Conservation (phyloP, 2,797 vertebrate genomes). For the Argyrosomus regius region DNA sequence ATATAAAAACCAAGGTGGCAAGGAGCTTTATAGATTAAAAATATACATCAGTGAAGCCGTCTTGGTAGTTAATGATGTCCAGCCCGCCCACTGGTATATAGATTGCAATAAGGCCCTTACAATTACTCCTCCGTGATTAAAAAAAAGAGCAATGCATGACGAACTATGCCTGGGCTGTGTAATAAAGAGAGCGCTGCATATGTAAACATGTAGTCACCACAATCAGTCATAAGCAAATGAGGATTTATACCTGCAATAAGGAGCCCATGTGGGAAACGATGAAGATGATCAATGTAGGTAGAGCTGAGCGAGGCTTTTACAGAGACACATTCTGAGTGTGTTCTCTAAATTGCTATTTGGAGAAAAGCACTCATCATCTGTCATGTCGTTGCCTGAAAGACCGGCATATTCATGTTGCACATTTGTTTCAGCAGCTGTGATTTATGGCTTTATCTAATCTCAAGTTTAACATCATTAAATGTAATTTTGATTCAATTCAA, state of each 20-base stretch:
- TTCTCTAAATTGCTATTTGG: slow-evolving; percentile 53
- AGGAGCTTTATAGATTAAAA: slow-evolving; percentile 81
- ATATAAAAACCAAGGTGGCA: slow-evolving; percentile 67
- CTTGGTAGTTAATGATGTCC: slow-evolving; percentile 74
- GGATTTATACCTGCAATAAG: slow-evolving; percentile 83
- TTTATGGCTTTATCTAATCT: slow-evolving; percentile 44
- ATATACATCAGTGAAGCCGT: slow-evolving; percentile 76
- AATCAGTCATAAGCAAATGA: slow-evolving; percentile 79
- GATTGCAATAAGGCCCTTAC: slow-evolving; percentile 70
- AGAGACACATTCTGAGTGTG: slow-evolving; percentile 44
- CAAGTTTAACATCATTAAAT: slow-evolving; percentile 28
- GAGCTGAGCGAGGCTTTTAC: slow-evolving; percentile 51
- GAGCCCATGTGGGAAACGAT: slow-evolving; percentile 60
- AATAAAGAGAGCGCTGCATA: slow-evolving; percentile 74
- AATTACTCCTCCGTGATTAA: slow-evolving; percentile 76
- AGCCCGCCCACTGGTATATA: slow-evolving; percentile 67
- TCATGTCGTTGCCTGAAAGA: slow-evolving; percentile 27
- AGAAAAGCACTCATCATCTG: slow-evolving; percentile 46
- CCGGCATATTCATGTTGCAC: slow-evolving; percentile 8
- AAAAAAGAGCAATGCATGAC: slow-evolving; percentile 66
- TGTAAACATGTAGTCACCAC: slow-evolving; percentile 74
- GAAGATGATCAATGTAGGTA: slow-evolving; percentile 69
- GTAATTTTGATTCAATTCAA: slow-evolving; percentile 22
- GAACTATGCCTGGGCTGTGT: slow-evolving; percentile 56
- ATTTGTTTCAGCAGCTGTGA: slow-evolving; percentile 42